Percentiles rank a stretch among this genome's conserved stretches.
Evolutionary conservation across 1,140 invertebrate species (phyloP).

Genomic region (Drosophila nigrodunni): DNA sequence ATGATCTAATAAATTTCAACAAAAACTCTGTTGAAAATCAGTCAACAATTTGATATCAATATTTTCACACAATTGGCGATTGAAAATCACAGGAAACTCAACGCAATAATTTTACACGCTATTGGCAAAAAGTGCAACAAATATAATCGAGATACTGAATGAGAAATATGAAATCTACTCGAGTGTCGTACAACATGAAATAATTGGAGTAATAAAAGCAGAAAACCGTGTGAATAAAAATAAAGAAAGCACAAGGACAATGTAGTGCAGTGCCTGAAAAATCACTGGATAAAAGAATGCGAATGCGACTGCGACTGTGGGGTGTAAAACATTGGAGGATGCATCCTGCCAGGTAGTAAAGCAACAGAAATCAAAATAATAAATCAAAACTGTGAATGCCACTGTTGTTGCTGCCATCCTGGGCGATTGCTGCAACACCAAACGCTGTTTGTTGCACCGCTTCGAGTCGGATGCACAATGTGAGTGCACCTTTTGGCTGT

Average conservation of each 20-base stretch:
- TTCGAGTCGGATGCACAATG: neutral
- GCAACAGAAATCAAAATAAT: conserved; percentile 78
- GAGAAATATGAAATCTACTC: conserved; percentile 66
- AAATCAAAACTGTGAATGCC: conserved; percentile 71
- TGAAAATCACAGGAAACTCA: neutral
- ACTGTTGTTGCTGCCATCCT: conserved; percentile 27
- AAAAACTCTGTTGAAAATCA: conserved; percentile 1
- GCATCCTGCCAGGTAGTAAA: conserved; percentile 71
- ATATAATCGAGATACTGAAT: conserved; percentile 9
- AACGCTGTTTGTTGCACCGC: conserved; percentile 11
- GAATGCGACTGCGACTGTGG: conserved; percentile 13
- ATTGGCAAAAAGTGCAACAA: neutral
- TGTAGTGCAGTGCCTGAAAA: conserved; percentile 27
- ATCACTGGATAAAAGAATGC: conserved; percentile 5
- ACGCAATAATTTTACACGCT: neutral
- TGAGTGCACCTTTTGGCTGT: conserved; percentile 1
- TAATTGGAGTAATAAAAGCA: conserved; percentile 80
- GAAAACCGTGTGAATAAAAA: conserved; percentile 74
- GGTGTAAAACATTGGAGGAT: neutral
- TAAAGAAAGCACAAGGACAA: conserved; percentile 49
- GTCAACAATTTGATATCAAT: conserved; percentile 10
- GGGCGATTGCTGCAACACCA: conserved; percentile 17
- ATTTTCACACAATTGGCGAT: neutral
- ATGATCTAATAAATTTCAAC: neutral
- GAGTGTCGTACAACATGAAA: conserved; percentile 68